A percentile compares a stretch with the other conserved stretches of the same genome.
Evolutionary conservation across 1,140 invertebrate species (phyloP).

Genomic region (Euschistus heros): DNA sequence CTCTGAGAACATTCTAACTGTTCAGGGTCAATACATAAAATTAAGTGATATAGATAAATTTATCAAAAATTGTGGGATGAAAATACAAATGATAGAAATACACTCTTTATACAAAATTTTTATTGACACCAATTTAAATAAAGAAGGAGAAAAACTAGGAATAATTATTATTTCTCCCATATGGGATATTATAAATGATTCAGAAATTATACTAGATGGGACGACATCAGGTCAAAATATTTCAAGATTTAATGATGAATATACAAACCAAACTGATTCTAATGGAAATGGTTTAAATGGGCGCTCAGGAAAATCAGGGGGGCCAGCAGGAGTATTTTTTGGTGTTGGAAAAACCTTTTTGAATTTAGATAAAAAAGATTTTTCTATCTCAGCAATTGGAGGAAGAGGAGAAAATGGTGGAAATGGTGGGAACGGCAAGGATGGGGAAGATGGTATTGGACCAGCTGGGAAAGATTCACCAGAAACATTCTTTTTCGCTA

Average conservation of each 20-base stretch:
- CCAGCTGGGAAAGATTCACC: not conserved
- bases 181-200: not conserved
- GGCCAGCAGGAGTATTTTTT: not conserved
- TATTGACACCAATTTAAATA: conserved; percentile 2
- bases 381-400: not conserved
- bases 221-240: too few species aligned
- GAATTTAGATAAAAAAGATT: not conserved
- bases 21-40: too few species aligned
- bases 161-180: not conserved
- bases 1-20: too few species aligned
- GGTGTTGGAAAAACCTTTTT: not conserved
- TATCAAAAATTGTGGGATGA: not conserved
- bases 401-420: not conserved
- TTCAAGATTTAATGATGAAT: not conserved
- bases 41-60: too few species aligned
- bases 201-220: not conserved
- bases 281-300: not conserved
- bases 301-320: not conserved
- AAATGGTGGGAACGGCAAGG: not conserved
- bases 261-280: conserved; percentile 9
- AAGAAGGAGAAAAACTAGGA: not conserved
- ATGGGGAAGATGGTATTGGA: not conserved
- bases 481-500: not conserved
- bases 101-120: not conserved
- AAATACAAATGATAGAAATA: not conserved